Base-by-base conservation (phyloP, 2,797 vertebrate genomes). In the Florisuga fusca region DNA sequence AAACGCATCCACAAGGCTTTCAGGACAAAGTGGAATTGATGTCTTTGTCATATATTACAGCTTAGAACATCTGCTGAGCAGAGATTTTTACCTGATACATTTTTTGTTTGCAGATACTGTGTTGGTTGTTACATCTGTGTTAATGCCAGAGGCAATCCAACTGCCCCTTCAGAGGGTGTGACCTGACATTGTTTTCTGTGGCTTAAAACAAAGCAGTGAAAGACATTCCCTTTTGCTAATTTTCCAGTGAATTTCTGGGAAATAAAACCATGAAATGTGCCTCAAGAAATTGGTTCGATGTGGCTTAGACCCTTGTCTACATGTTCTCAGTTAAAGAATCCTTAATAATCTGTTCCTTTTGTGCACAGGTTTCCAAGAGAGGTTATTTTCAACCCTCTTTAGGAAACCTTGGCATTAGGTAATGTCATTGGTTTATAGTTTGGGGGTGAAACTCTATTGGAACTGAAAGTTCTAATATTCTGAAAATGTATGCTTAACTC, bases 201-300 rank as follows among this genome's bases (percentile, higher is more conserved):
- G 94, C 68, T 88, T 80, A 55, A 96, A 96, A 96, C 89, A 96
- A 96, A 97, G 92, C 73, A 95, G 87, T 59, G 53, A 63, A 84
- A 96, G 92, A 89, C 41, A 15, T 94, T 94, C 84, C n/a, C 94
- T 95, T 96, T 95, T 97, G 67, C 82, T 96, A 53, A 43, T 84
- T 96, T 97, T 97, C 96, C 96, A 97, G 76, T 87, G 86, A 0
- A 1, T 96, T 98, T 98, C 95, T 97, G 96, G 96, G 96, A 98
- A 98, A 85, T 95, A 72, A 97, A 87, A 95, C 96, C 95, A 83
- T 91, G 86, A 94, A 95, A 81, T 96, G 96, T 96, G 96, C 95
- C 96, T 94, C 76, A 89, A 97, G 97, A 97, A 94, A 97, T 93
- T 77, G 89, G 92, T 95, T 95, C 57, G 67, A 20, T 96, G 95